Evolutionary conservation across 2,888 invertebrate genomes (phyloP).

Genomic region (Apotomis capreana): DNA sequence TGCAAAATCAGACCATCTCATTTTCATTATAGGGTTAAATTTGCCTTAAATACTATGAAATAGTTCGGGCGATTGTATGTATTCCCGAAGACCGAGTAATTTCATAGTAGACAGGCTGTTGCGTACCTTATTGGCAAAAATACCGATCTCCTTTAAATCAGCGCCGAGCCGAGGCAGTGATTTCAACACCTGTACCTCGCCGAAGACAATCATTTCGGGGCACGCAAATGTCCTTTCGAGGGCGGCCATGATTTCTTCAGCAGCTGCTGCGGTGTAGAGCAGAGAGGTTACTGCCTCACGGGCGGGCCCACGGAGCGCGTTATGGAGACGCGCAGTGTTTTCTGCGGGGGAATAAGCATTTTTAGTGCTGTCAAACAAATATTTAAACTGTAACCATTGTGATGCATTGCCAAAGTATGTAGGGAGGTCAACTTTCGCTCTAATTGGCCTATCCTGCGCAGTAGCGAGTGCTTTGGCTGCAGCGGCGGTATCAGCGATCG

Average conservation of each 20-base stretch:
- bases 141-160: neutral
- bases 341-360: neutral
- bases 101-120: neutral
- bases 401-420: neutral
- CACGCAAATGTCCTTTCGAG: neutral
- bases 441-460: too few species aligned
- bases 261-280: too few species aligned
- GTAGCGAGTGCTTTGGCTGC: too few species aligned
- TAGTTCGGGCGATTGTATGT: neutral
- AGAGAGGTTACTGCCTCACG: too few species aligned
- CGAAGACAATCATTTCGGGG: neutral
- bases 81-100: neutral
- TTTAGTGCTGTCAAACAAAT: neutral
- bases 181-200: neutral
- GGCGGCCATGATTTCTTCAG: neutral
- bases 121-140: neutral
- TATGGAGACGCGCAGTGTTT: neutral
- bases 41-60: slow-evolving; percentile 4
- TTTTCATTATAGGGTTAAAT: neutral
- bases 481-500: neutral
- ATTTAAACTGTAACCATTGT: slow-evolving; percentile 1
- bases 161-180: neutral
- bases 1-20: neutral
- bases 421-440: neutral
- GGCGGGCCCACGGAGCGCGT: neutral